Evolutionary conservation across 2,113 vertebrate genomes (phyloP).

Genomic region (Bubalus kerabau): DNA sequence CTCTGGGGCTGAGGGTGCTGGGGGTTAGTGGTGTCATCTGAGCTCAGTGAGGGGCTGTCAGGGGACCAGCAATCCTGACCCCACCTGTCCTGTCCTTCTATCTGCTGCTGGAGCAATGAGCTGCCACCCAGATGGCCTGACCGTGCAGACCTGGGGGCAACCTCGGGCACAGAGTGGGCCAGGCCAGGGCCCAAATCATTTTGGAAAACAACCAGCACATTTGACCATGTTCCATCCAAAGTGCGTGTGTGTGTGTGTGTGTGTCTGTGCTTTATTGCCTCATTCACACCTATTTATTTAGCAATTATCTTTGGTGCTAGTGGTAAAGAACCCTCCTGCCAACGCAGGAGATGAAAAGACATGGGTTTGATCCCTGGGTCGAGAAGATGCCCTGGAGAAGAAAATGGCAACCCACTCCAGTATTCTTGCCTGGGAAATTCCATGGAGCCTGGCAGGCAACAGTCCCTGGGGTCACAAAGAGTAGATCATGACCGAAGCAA

Average conservation of each 20-base stretch:
- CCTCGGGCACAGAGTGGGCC: fast-evolving
- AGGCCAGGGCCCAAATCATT: not conserved
- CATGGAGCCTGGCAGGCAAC: not conserved
- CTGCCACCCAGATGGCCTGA: not conserved
- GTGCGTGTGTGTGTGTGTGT: not conserved
- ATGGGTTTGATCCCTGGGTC: not conserved
- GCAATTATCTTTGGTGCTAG: not conserved
- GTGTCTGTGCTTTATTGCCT: not conserved
- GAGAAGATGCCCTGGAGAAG: not conserved
- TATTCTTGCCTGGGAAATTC: not conserved
- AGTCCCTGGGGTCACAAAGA: not conserved
- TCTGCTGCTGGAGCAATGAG: not conserved
- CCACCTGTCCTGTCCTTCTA: not conserved
- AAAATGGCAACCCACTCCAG: not conserved
- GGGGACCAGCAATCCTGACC: no score
- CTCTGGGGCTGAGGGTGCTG: no score
- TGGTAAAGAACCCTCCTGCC: not conserved
- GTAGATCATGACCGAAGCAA: not conserved
- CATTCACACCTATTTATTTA: not conserved
- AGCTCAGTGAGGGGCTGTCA: not conserved
- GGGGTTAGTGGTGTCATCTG: not conserved
- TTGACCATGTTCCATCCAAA: not conserved
- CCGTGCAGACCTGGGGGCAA: not conserved
- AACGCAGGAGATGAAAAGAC: fast-evolving
- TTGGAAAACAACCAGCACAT: no score